These are phyloP conservation scores for Hypomecis atomaria DNA, from an alignment of 2,888 invertebrate species.

Conservation along the genomic window DNA sequence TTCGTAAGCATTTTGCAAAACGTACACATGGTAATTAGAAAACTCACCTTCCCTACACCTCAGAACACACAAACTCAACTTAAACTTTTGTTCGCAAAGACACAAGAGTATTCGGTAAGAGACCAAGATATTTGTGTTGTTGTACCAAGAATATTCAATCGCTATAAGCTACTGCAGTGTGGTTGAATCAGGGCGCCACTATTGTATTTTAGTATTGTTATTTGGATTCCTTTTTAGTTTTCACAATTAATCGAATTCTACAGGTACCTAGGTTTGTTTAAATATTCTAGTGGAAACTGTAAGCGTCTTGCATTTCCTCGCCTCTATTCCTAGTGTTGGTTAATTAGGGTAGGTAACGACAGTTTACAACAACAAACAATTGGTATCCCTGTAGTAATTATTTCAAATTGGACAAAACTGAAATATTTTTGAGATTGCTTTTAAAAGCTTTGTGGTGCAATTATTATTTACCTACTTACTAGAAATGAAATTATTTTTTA, in stretches of 20 bases:
- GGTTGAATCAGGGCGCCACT: not conserved
- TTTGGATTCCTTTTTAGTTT: not conserved
- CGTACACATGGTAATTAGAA: too few species aligned
- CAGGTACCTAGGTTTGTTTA: not conserved
- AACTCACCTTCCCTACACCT: too few species aligned
- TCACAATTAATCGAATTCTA: not conserved
- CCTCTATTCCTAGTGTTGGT: conserved; percentile 54
- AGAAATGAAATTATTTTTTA: too few species aligned
- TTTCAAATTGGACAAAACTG: too few species aligned
- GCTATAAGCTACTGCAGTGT: not conserved
- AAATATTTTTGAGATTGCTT: too few species aligned
- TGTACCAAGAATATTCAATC: conserved; percentile 13
- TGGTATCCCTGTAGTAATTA: too few species aligned
- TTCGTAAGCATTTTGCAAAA: not conserved
- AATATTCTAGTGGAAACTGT: conserved; percentile 8
- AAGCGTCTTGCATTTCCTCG: conserved; percentile 51
- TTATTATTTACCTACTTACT: too few species aligned
- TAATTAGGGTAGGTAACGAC: conserved; percentile 65
- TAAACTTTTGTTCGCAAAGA: conserved; percentile 1
- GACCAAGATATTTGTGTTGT: conserved; percentile 7
- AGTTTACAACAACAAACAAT: too few species aligned
- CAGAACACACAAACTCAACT: not conserved
- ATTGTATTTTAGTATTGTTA: not conserved
- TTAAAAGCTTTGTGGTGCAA: too few species aligned
- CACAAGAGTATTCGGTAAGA: not conserved